These are phyloP conservation scores for Desoria tigrina DNA, from an alignment of 2,888 invertebrate species.

Conservation along the genomic window DNA sequence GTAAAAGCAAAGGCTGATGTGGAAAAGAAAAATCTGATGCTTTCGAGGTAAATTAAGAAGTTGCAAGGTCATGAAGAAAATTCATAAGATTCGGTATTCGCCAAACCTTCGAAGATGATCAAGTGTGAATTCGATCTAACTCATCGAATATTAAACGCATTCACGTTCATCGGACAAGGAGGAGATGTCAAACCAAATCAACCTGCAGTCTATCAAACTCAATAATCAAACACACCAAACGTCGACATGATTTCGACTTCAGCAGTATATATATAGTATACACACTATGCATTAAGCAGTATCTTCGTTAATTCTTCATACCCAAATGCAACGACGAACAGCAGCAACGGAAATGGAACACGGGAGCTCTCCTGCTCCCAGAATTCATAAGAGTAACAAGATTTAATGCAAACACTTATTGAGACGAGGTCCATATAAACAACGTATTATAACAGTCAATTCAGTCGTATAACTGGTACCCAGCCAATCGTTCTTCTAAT, in stretches of 20 bases:
- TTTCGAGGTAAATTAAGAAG: slow-evolving; percentile 9
- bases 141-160: not conserved
- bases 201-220: slow-evolving; percentile 1
- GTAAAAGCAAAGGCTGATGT: slow-evolving; percentile 36
- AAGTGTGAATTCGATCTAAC: not conserved
- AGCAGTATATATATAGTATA: slow-evolving; percentile 1
- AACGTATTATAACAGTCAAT: no score
- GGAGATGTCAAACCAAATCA: not conserved
- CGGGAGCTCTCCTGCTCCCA: no score
- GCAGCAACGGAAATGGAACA: no score
- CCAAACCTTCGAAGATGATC: slow-evolving; percentile 29
- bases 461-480: no score
- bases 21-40: slow-evolving; percentile 13
- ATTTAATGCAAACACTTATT: no score
- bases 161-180: no score
- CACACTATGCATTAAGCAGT: no score
- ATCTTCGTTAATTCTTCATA: no score
- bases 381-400: no score
- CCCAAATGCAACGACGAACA: no score
- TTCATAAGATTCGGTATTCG: slow-evolving; percentile 41
- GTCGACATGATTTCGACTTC: not conserved
- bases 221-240: not conserved
- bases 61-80: slow-evolving; percentile 21
- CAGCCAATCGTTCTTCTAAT: no score
- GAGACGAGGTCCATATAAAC: no score